Conservation (phyloP, 2,113 vertebrate genomes). For the Pelusios castaneus region DNA sequence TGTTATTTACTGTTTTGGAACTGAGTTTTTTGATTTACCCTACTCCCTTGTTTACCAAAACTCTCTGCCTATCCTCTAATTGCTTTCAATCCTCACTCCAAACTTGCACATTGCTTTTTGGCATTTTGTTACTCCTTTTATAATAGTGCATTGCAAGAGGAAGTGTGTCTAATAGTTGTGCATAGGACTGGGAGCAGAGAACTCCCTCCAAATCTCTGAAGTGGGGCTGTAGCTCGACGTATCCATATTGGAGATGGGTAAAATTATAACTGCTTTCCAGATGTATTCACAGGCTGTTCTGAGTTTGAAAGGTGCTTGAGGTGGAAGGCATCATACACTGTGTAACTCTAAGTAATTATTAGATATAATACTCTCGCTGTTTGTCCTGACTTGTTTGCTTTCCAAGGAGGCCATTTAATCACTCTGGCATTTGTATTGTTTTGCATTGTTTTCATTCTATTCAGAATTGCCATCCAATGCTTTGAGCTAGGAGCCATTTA, state of each 20-base stretch:
- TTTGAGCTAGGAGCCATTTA: constrained; percentile 1
- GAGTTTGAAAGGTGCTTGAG: not conserved
- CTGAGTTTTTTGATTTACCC: not conserved
- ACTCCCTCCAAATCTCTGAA: not conserved
- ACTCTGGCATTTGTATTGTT: constrained; percentile 5
- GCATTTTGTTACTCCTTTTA: not conserved
- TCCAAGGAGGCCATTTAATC: constrained; percentile 33
- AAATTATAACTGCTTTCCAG: not conserved
- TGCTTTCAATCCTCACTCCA: not conserved
- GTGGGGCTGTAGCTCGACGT: not conserved
- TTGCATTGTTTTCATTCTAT: constrained; percentile 36
- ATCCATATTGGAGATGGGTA: not conserved
- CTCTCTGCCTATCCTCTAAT: not conserved
- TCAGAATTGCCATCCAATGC: not conserved
- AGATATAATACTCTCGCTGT: not conserved
- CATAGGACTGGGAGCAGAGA: accelerated
- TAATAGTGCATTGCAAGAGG: not conserved
- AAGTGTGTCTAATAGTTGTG: not conserved
- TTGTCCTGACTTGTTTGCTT: constrained; percentile 46
- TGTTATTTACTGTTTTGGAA: constrained; percentile 18
- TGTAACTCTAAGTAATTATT: not conserved
- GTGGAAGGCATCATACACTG: not conserved
- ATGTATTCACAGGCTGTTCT: not conserved
- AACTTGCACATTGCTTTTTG: not conserved
- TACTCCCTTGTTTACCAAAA: not conserved